Base-by-base conservation (phyloP, 2,888 invertebrate species). In the Podabrus alpinus region DNA sequence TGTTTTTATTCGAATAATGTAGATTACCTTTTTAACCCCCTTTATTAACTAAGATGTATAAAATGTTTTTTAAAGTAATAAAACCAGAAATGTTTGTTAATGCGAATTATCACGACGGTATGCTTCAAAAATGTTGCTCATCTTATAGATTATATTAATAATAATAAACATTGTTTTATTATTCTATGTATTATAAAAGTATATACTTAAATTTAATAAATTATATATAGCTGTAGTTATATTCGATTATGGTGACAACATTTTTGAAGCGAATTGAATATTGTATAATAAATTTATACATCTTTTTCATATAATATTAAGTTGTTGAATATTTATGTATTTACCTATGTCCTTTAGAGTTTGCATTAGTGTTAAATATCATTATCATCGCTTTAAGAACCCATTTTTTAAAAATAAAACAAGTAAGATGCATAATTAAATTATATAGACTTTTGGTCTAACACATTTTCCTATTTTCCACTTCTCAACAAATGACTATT, bases 281-380 rank as follows among this genome's bases (percentile, higher is more conserved):
- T 81, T 84, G 83, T 84, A 82, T 81, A 81, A 80, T 78, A 82
- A 84, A 81, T 83, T 84, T 84, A 84, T 83, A 83, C 82, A 83
- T 82, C 81, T 81, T 85, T 85, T 86, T 83, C 83, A 80, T 84
- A 82, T 74, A 72, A 74, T 74, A 84, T 84, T 86, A 85, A 82
- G 85, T 86, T 83, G 82, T 81, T 84, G 83, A 83, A 81, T 81
- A 84, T 84, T 85, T 84, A 85, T 85, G 84, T 85, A 86, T 84
- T 85, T 85, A 86, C 85, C 79, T 81, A 82, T 82, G 85, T 86
- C 84, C 83, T 84, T 85, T 86, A 83, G 84, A 84, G 81, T 86
- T 86, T 87, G 86, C 86, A 87, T 87, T 87, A 87, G 86, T 87
- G 85, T 87, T 87, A 86, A 81, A 83, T 83, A 83, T 84, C 85